Percentiles rank a stretch among this genome's conserved stretches.
These are phyloP conservation scores for Heliconius ismenius DNA, from an alignment of 2,888 invertebrate species.

Conservation along the genomic window DNA sequence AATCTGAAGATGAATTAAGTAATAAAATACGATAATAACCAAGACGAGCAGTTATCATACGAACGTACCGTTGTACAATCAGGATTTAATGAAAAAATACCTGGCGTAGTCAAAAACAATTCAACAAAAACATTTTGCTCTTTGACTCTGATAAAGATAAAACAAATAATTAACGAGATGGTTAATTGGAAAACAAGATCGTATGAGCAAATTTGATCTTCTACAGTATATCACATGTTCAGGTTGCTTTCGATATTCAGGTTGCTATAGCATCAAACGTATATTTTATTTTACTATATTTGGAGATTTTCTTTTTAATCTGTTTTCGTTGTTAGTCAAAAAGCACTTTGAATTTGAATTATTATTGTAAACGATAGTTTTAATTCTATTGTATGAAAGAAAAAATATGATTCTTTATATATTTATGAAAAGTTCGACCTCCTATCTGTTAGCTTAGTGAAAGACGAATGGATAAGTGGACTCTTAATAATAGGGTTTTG, in stretches of 20 bases:
- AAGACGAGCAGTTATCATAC: background rate
- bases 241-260: constrained; percentile 24
- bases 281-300: background rate
- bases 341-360: background rate
- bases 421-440: no score
- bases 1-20: background rate
- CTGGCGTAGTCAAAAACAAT: constrained; percentile 1
- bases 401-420: no score
- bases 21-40: background rate
- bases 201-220: constrained; percentile 37
- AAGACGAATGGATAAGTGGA: no score
- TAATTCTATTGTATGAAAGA: no score
- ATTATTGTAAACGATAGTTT: background rate
- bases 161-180: constrained; percentile 40
- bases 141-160: constrained; percentile 26
- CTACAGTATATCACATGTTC: constrained; percentile 27
- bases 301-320: background rate
- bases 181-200: constrained; percentile 38
- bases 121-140: constrained; percentile 13
- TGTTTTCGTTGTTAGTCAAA: background rate
- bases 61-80: constrained; percentile 2
- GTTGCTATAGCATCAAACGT: constrained; percentile 20
- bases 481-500: no score
- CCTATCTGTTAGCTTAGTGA: no score
- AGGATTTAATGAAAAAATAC: constrained; percentile 21